Percentiles rank a stretch among this genome's conserved stretches.
These are phyloP conservation scores for Montipora capricornis DNA, from an alignment of 64 coral and sea anemone genomes.

Conservation along the genomic window DNA sequence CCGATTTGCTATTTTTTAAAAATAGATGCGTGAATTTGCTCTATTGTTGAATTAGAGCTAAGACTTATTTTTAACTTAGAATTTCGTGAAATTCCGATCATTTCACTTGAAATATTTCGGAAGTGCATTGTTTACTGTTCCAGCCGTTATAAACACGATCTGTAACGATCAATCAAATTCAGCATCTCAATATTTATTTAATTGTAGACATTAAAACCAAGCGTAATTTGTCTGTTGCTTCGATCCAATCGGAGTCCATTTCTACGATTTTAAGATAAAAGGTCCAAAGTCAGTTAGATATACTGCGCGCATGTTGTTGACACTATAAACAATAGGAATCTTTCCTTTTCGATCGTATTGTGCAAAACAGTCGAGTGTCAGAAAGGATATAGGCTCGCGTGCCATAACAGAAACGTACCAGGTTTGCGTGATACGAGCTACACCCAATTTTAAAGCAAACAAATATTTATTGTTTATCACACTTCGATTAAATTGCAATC, in stretches of 20 bases:
- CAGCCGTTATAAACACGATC: neutral
- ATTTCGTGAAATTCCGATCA: constrained; percentile 29
- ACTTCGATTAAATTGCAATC: neutral
- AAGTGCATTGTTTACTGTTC: neutral
- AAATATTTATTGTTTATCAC: neutral
- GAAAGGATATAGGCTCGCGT: neutral
- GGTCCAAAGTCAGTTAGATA: neutral
- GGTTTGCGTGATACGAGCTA: neutral
- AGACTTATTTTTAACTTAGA: constrained; percentile 4
- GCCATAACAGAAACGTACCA: neutral
- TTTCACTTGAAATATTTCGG: neutral
- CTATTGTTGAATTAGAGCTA: neutral
- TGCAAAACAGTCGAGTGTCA: neutral
- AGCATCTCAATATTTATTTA: too few species aligned
- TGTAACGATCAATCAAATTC: neutral
- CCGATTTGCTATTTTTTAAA: neutral
- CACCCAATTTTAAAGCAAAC: neutral
- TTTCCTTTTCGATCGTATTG: neutral
- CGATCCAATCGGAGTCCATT: neutral
- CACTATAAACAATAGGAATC: neutral
- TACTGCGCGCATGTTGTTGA: neutral
- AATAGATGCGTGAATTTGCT: neutral
- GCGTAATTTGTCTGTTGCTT: neutral
- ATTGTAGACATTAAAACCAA: neutral
- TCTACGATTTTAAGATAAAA: neutral